Percentiles rank a stretch among this genome's conserved stretches.
Evolutionary conservation across 1,140 invertebrate genomes (phyloP).

Genomic region (Drosophila trapezifrons): DNA sequence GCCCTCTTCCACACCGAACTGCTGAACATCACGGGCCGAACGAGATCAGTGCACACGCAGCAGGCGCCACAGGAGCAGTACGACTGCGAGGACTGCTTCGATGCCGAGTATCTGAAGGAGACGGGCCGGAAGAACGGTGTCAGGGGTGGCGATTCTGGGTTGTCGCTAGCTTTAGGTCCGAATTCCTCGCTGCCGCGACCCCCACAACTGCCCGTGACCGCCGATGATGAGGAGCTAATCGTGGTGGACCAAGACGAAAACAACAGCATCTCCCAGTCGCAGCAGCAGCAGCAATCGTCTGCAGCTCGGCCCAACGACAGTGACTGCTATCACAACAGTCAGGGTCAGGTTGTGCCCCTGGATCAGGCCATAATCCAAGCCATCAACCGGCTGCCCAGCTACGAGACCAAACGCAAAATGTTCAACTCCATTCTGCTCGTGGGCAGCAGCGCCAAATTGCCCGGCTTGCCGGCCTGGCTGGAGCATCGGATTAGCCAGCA

Average conservation of each 20-base stretch:
- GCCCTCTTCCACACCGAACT: slow-evolving; percentile 95
- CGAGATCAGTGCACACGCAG: slow-evolving; percentile 87
- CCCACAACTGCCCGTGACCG: slow-evolving; percentile 65
- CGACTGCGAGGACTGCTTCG: slow-evolving; percentile 96
- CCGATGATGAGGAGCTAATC: slow-evolving; percentile 91
- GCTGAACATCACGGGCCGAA: slow-evolving; percentile 91
- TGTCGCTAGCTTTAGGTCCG: slow-evolving; percentile 83
- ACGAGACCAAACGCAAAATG: slow-evolving; percentile 97
- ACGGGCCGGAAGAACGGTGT: slow-evolving; percentile 89
- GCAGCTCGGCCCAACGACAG: not conserved
- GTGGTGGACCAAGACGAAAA: slow-evolving; percentile 91
- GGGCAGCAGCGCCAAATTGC: slow-evolving; percentile 95
- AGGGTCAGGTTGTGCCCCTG: slow-evolving; percentile 92
- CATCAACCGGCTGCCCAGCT: slow-evolving; percentile 94
- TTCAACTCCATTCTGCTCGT: slow-evolving; percentile 96
- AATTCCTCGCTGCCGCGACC: slow-evolving; percentile 47
- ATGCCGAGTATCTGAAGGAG: slow-evolving; percentile 95
- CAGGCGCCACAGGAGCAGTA: slow-evolving; percentile 90
- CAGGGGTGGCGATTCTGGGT: slow-evolving; percentile 85
- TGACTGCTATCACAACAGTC: slow-evolving; percentile 87
- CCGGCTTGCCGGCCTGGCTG: slow-evolving; percentile 94
- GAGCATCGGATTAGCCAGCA: slow-evolving; percentile 91
- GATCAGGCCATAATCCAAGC: slow-evolving; percentile 96
- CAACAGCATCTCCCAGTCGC: slow-evolving; percentile 18
- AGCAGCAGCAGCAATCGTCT: slow-evolving; percentile 9